Evolutionary conservation across 2,888 invertebrate genomes (phyloP).

Genomic region (Heliconius ethilla): DNA sequence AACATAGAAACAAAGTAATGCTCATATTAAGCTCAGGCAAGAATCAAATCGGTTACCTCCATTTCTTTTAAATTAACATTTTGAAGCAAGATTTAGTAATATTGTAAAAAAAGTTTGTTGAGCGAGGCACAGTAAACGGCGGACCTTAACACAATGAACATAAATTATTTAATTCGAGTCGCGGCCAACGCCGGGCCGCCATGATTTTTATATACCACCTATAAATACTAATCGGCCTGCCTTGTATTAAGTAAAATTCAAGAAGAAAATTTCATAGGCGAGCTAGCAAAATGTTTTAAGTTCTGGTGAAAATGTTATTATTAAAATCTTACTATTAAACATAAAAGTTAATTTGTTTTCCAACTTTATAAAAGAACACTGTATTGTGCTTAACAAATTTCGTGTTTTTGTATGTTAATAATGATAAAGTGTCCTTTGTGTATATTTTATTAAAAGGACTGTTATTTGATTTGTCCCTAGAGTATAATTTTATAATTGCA

Average conservation of each 20-base stretch:
- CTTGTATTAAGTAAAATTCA: slow-evolving; percentile 31
- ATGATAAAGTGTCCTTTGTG: not conserved
- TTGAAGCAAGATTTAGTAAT: not conserved
- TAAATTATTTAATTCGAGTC: slow-evolving; percentile 58
- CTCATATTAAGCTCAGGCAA: not conserved
- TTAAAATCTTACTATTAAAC: not conserved
- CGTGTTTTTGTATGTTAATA: not conserved
- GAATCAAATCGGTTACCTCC: not conserved
- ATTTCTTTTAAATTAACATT: not conserved
- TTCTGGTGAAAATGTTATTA: slow-evolving; percentile 1
- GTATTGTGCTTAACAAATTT: not conserved
- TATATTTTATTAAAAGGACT: slow-evolving; percentile 1
- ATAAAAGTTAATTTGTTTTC: not conserved
- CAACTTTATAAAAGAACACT: not conserved
- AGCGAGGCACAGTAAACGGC: slow-evolving; percentile 22
- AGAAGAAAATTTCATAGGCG: slow-evolving; percentile 14
- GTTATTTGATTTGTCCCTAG: slow-evolving; percentile 9
- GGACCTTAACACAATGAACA: slow-evolving; percentile 52
- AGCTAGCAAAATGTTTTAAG: slow-evolving; percentile 17
- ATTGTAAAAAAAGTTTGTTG: not conserved
- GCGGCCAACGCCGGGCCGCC: slow-evolving; percentile 46
- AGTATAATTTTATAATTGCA: slow-evolving; percentile 9
- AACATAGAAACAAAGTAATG: not conserved
- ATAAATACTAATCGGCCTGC: slow-evolving; percentile 51
- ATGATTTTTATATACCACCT: slow-evolving; percentile 47